Evolutionary conservation across 2,888 invertebrate genomes (phyloP).

Genomic region (Rhimphoctona megacephalus): DNA sequence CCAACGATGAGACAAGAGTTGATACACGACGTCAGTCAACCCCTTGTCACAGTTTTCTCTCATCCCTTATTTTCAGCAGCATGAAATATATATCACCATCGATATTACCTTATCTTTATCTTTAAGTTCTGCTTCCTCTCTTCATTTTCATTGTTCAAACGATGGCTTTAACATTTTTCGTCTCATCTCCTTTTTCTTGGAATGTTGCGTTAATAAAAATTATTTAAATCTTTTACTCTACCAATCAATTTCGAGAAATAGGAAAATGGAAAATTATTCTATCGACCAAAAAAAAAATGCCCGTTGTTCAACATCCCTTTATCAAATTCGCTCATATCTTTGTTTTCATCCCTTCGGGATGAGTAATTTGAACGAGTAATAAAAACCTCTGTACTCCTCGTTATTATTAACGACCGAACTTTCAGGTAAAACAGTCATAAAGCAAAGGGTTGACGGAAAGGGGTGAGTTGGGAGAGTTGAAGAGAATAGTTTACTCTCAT

Average conservation of each 20-base stretch:
- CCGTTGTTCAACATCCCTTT: not conserved
- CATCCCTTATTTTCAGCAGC: not conserved
- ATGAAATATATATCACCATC: not conserved
- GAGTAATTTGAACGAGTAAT: constrained; percentile 17
- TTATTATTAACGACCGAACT: constrained; percentile 62
- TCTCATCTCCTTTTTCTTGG: not conserved
- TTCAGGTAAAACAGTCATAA: constrained; percentile 20
- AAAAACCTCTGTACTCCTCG: constrained; percentile 33
- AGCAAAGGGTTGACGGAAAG: constrained; percentile 15
- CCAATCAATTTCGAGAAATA: too few species aligned
- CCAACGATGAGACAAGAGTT: constrained; percentile 49
- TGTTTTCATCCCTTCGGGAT: not conserved
- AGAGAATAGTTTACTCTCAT: constrained; percentile 50
- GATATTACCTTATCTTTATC: not conserved
- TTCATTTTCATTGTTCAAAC: not conserved
- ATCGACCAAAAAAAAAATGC: not conserved
- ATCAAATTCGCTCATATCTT: not conserved
- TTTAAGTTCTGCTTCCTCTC: not conserved
- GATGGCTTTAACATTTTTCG: not conserved
- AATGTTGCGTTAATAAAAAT: too few species aligned
- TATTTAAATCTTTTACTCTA: too few species aligned
- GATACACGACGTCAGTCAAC: constrained; percentile 43
- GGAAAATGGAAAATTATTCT: not conserved
- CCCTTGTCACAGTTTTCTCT: constrained; percentile 43
- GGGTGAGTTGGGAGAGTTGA: not conserved